Base-by-base conservation (phyloP, 2,113 vertebrate species). In the Colistium nudipinnis region DNA sequence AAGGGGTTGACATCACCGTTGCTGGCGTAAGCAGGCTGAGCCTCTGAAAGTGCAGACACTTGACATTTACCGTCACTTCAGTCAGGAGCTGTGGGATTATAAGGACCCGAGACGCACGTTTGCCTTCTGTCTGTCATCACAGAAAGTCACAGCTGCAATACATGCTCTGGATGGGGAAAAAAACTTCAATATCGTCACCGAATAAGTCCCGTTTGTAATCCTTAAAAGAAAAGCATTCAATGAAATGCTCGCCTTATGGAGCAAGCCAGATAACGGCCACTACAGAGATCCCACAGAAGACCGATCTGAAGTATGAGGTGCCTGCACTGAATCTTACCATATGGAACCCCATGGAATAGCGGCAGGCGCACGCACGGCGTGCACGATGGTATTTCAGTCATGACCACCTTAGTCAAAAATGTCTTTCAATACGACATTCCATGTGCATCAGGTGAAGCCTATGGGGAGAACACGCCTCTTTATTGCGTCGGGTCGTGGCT, bases 1-100 rank as follows among this genome's bases (percentile, higher is more conserved):
- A 28, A 47, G 38, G 27, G n/a, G n/a, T n/a, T 52, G 36, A 52
- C 62, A 31, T 72, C 47, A 27, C 3, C 39, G 35, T 38, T n/a
- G 3, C 45, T 6, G 11, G 22, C 54, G 41, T 28, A 55, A 74
- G 52, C 25, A 39, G n/a, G 36, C 24, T 20, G 24, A 44, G 2
- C 17, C 7, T 38, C 9, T 38, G 36, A 59, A 31, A 24, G 39
- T 25, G 12, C 35, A 60, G 49, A 60, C 57, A 43, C 28, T 45
- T 35, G 59, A 62, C 35, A 62, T 67, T 57, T 74, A 39, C 7
- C n/a, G 35, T 61, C 65, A 51, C 16, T 38, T 36, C 24, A 19
- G 35, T 25, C 14, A 0, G 11, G 5, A 43, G 20, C 20, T 36
- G 28, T 14, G 7, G n/a, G 44, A 48, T 43, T 20, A 44, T n/a